phyloP scores from a whole-genome alignment of 2,888 invertebrate genomes.

The Brenthis daphne region DNA sequence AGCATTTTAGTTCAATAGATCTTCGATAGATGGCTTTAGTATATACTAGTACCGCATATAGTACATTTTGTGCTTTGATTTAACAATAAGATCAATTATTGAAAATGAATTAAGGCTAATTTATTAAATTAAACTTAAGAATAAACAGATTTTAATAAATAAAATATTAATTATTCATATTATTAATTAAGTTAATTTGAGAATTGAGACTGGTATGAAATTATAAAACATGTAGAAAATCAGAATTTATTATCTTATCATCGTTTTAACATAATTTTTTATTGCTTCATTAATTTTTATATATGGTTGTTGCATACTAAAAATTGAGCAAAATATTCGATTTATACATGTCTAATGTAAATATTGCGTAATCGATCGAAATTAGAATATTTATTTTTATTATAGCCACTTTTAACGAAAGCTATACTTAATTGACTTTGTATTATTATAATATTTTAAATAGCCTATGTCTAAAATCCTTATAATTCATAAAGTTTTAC shows the following conservation, averaged over 20 bases:
- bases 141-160: too few relatives aligned
- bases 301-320: neutral
- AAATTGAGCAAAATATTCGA: neutral
- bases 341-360: neutral
- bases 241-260: constrained; percentile 5
- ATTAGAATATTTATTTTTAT: too few relatives aligned
- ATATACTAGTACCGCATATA: neutral
- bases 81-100: too few relatives aligned
- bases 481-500: too few relatives aligned
- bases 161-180: neutral
- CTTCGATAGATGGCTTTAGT: constrained; percentile 55
- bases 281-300: constrained; percentile 8
- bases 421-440: too few relatives aligned
- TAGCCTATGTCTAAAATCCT: too few relatives aligned
- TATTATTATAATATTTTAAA: too few relatives aligned
- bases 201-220: constrained; percentile 2
- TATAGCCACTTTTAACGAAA: too few relatives aligned
- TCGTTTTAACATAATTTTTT: constrained; percentile 6
- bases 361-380: too few relatives aligned
- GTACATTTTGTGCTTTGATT: neutral
- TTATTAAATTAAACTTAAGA: too few relatives aligned
- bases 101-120: too few relatives aligned
- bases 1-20: constrained; percentile 47
- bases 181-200: neutral
- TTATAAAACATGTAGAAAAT: constrained; percentile 1